Base-by-base conservation (phyloP, 2,797 vertebrate species). In the Alectoris magna region DNA sequence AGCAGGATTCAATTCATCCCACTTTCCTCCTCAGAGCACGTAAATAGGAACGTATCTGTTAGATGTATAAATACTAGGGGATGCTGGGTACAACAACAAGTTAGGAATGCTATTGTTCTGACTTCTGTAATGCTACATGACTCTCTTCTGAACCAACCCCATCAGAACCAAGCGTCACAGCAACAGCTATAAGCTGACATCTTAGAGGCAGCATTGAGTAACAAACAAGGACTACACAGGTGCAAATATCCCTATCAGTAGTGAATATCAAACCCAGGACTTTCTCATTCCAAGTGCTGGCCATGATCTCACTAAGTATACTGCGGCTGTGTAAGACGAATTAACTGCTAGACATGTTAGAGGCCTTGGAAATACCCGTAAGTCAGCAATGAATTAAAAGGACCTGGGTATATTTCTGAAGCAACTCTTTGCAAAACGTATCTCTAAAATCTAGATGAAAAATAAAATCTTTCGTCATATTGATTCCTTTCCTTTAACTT, bases 381-480 rank as follows among this genome's bases (percentile, higher is more conserved):
- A 88, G 80, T 48, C 86, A 87, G 64, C 22, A 53, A 69, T 14
- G 14, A 94, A 85, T 83, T 93, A 86, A 95, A 82, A 84, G 49
- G 74, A 38, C 18, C 8, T 31, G 36, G 80, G 84, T 67, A 81
- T 34, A 49, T 36, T 87, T 67, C 84, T 93, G 69, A 94, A 95
- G 49, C 90, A 77, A 90, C 82, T 95, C 94, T 93, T 93, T 51
- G 59, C 75, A 87, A 94, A 93, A 96, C 34, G 26, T 67, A 91
- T 91, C 87, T 75, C 87, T 85, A 77, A 93, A 95, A 87, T 21
- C 51, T 19, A 87, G 94, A 74, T 83, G 78, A 94, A 95, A 95
- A 96, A 93, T 78, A 90, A 95, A 96, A 95, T 95, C 93, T 95
- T 95, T 93, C 90, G 88, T 90, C 63, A 8, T 91, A 94, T 94